These are phyloP conservation scores for Chiloscyllium punctatum DNA, from an alignment of 2,797 vertebrate genomes.

Conservation along the genomic window DNA sequence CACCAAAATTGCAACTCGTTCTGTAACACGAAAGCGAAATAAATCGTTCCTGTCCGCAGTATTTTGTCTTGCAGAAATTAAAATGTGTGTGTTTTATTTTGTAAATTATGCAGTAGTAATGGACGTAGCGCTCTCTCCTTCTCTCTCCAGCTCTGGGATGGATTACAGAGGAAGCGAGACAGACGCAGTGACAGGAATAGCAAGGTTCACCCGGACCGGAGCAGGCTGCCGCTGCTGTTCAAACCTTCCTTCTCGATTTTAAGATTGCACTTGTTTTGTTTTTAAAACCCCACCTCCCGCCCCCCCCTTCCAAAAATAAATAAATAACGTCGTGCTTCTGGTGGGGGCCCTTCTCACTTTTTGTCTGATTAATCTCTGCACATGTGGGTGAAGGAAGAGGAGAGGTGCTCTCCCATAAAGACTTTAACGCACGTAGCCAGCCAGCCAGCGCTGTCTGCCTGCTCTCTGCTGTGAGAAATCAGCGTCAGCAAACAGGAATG, in stretches of 20 bases:
- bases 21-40: not conserved
- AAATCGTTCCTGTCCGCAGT: not conserved
- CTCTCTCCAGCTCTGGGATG: not conserved
- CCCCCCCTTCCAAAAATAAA: no score
- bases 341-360: not conserved
- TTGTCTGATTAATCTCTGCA: not conserved
- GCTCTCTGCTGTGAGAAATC: not conserved
- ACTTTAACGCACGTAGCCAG: not conserved
- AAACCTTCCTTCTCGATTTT: not conserved
- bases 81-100: not conserved
- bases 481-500: conserved; percentile 25
- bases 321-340: not conserved
- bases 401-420: not conserved
- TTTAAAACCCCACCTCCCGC: no score
- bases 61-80: not conserved
- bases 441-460: not conserved
- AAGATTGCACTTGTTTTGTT: not conserved
- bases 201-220: not conserved
- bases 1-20: not conserved
- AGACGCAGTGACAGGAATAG: not conserved
- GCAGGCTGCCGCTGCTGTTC: no score
- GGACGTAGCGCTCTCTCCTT: not conserved
- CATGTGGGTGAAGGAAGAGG: not conserved
- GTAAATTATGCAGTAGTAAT: not conserved
- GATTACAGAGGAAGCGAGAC: not conserved